These are phyloP conservation scores for Pachyrhynchus sulphureomaculatus DNA, from an alignment of 1,140 invertebrate species.

Conservation along the genomic window DNA sequence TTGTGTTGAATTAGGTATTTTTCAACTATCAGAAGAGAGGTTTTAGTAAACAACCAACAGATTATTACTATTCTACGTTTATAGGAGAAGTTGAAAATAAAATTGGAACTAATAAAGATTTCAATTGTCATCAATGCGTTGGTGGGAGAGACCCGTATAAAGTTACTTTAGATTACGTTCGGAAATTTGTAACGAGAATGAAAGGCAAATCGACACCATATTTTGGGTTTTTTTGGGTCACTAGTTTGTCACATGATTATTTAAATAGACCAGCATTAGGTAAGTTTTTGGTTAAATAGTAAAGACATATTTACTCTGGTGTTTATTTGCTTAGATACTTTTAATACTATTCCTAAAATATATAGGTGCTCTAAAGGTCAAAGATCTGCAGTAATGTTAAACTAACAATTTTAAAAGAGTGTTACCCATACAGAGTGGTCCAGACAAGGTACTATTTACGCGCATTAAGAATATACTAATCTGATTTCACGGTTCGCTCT, in stretches of 20 bases:
- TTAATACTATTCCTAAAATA: no score
- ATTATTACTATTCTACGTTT: slow-evolving; percentile 80
- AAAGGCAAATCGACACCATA: slow-evolving; percentile 53
- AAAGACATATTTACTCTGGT: no score
- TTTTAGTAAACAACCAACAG: slow-evolving; percentile 75
- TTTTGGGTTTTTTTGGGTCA: slow-evolving; percentile 80
- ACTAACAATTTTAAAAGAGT: no score
- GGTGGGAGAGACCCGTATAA: slow-evolving; percentile 61
- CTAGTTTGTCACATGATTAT: slow-evolving; percentile 74
- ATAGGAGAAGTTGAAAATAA: slow-evolving; percentile 63
- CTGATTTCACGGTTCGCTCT: no score
- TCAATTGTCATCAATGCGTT: slow-evolving; percentile 63
- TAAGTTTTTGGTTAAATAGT: no score
- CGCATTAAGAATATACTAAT: no score
- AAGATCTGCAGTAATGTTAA: no score
- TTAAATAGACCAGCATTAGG: slow-evolving; percentile 15
- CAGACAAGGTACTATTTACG: no score
- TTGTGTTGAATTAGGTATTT: slow-evolving; percentile 69
- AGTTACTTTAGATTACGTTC: slow-evolving; percentile 61
- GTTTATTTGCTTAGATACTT: no score
- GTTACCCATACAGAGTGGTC: no score
- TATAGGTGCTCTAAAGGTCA: no score
- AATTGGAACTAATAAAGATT: slow-evolving; percentile 59
- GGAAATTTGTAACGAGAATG: slow-evolving; percentile 61
- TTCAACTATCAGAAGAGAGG: slow-evolving; percentile 80